These are phyloP conservation scores for Ophion ellenae DNA, from an alignment of 2,888 invertebrate species.

Conservation along the genomic window DNA sequence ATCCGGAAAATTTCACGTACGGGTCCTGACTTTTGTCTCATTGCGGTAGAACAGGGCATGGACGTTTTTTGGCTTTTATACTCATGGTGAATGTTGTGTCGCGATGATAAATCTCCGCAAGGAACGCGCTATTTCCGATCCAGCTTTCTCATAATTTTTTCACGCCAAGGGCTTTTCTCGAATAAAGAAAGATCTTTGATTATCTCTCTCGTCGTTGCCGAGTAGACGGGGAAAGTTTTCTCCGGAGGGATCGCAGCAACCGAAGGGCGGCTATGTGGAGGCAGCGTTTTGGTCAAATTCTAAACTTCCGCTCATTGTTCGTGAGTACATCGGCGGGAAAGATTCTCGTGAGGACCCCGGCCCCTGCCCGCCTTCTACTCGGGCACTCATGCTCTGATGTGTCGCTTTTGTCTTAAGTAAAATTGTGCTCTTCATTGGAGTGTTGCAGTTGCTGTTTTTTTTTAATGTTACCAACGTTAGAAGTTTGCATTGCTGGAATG, in stretches of 20 bases:
- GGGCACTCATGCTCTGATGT: no score
- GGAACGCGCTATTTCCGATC: not conserved
- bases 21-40: not conserved
- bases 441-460: not conserved
- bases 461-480: not conserved
- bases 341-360: no score
- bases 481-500: not conserved
- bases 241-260: no score
- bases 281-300: no score
- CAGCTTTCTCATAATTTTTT: not conserved
- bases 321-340: no score
- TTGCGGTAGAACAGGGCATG: not conserved
- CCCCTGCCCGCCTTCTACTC: no score
- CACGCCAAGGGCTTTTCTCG: not conserved
- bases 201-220: not conserved
- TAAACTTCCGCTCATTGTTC: no score
- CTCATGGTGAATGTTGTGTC: not conserved
- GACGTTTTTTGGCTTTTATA: not conserved
- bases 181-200: not conserved
- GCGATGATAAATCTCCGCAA: not conserved
- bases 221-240: not conserved
- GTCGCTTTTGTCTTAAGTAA: not conserved
- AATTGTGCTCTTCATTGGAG: not conserved
- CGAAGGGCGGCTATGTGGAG: no score
- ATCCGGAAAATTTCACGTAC: slow-evolving; percentile 1